These are phyloP conservation scores for Urosaurus nigricauda DNA, from an alignment of 2,797 vertebrate species.

Conservation along the genomic window DNA sequence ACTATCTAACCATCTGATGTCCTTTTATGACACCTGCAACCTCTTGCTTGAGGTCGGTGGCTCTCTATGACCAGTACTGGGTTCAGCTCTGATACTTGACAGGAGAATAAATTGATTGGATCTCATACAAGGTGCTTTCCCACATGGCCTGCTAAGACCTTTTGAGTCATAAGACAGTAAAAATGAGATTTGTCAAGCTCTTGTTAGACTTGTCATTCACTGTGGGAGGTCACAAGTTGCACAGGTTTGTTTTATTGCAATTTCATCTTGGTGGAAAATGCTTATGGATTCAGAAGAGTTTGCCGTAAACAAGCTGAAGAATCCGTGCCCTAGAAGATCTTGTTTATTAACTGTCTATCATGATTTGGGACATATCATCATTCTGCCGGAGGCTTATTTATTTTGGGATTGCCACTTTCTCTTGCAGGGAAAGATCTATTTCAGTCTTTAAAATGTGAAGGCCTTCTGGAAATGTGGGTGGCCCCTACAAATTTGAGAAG, in stretches of 20 bases:
- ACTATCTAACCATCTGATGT: background rate
- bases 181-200: background rate
- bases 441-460: too few relatives aligned
- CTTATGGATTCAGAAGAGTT: background rate
- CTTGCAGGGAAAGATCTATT: too few relatives aligned
- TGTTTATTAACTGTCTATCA: background rate
- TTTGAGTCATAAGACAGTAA: background rate
- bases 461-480: too few relatives aligned
- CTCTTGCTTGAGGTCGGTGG: background rate
- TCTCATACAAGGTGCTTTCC: background rate
- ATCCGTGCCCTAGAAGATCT: background rate
- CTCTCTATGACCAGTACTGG: background rate
- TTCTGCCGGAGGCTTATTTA: background rate
- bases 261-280: background rate
- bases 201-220: background rate
- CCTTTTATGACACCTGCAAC: background rate
- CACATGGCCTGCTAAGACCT: background rate
- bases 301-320: background rate
- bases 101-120: background rate
- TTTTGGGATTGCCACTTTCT: too few relatives aligned
- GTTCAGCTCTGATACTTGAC: background rate
- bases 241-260: background rate
- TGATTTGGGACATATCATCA: background rate
- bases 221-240: background rate
- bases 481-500: too few relatives aligned